A percentile compares a stretch with the other conserved stretches of the same genome.
Conservation (phyloP, 1,140 invertebrate genomes). For the Saccostrea echinata region DNA sequence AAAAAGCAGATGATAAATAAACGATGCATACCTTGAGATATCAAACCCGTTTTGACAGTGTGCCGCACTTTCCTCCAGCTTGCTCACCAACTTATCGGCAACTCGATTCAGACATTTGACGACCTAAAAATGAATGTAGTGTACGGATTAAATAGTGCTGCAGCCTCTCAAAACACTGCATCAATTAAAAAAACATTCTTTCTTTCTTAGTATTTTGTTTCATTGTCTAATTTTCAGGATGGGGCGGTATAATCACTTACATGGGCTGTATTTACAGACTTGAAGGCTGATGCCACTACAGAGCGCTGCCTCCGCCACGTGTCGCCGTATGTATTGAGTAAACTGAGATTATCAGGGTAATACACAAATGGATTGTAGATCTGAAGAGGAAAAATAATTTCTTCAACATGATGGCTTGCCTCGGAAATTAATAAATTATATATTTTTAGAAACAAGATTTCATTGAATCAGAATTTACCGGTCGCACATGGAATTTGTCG, state of each 20-base stretch:
- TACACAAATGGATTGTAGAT: constrained; percentile 57
- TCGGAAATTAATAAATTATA: not conserved
- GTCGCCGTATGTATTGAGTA: constrained; percentile 48
- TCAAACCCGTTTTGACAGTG: constrained; percentile 41
- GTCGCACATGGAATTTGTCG: constrained; percentile 66
- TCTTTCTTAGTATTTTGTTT: too few species aligned
- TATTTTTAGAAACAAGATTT: not conserved
- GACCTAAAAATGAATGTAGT: constrained; percentile 29
- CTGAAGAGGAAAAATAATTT: constrained; percentile 14
- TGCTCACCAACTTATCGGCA: constrained; percentile 39
- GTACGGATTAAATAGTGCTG: not conserved
- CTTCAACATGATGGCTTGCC: not conserved
- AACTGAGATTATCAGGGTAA: constrained; percentile 49
- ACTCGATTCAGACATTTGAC: constrained; percentile 29
- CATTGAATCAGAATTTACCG: constrained; percentile 55
- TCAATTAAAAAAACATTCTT: too few species aligned
- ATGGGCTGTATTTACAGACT: constrained; percentile 41
- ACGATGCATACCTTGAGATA: constrained; percentile 40
- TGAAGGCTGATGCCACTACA: constrained; percentile 55
- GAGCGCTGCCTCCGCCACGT: constrained; percentile 55
- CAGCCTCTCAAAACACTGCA: too few species aligned
- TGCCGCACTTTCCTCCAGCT: constrained; percentile 15
- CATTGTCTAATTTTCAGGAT: too few species aligned
- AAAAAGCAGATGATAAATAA: not conserved
- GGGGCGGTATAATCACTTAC: constrained; percentile 26